phyloP scores from a whole-genome alignment of 2,797 vertebrate genomes.

The Phrynocephalus guinanensis region DNA sequence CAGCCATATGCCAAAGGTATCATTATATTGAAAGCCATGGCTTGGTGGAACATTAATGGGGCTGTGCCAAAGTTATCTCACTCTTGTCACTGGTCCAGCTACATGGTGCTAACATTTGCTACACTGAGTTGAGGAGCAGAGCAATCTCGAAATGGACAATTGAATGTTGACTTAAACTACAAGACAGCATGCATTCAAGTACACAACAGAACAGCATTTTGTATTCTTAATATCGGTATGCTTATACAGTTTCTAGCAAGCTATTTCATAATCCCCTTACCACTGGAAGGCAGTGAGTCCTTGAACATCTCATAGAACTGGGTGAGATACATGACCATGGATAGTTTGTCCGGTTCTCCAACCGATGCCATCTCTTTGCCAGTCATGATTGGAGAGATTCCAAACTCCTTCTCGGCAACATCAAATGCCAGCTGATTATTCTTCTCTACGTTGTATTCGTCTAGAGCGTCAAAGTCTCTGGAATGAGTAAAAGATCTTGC shows the following conservation, averaged over 20 bases:
- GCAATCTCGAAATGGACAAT: neutral
- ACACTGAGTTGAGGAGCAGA: neutral
- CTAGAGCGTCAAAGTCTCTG: constrained; percentile 94
- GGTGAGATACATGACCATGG: constrained; percentile 99
- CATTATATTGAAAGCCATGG: neutral
- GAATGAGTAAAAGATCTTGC: constrained; percentile 41
- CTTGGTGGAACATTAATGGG: neutral
- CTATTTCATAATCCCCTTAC: constrained; percentile 77
- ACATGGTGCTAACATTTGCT: neutral
- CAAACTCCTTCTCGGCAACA: constrained; percentile 93
- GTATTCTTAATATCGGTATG: neutral
- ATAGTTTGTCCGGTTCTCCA: constrained; percentile 95
- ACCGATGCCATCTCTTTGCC: constrained; percentile 98
- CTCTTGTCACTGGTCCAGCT: neutral
- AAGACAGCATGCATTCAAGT: neutral
- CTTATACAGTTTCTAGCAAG: neutral
- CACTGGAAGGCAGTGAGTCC: constrained; percentile 91
- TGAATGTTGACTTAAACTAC: neutral
- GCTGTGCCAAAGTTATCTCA: neutral
- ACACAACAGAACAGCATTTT: neutral
- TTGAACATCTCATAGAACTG: constrained; percentile 99
- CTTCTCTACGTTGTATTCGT: constrained; percentile 90
- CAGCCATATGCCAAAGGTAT: neutral
- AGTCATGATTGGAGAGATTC: constrained; percentile 98
- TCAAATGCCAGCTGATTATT: constrained; percentile 97